These are phyloP conservation scores for Gephyroberyx darwinii DNA, from an alignment of 2,797 vertebrate genomes.

Conservation along the genomic window DNA sequence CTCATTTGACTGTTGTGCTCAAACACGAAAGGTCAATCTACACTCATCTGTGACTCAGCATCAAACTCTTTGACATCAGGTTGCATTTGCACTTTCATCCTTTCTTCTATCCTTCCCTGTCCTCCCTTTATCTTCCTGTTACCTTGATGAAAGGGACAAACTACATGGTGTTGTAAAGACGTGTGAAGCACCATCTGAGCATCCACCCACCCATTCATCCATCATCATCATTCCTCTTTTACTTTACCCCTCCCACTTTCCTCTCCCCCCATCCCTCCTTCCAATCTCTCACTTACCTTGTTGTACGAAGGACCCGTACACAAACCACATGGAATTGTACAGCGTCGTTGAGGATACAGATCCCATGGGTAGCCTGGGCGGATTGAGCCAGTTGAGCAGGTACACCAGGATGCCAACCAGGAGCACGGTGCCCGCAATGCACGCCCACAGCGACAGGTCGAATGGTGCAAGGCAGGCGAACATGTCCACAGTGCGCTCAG, in stretches of 20 bases:
- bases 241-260: not conserved
- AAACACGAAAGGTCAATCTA: constrained; percentile 57
- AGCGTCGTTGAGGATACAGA: constrained; percentile 96
- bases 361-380: constrained; percentile 96
- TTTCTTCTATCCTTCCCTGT: constrained; percentile 14
- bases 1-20: constrained; percentile 50
- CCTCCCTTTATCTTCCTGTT: constrained; percentile 10
- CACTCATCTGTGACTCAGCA: constrained; percentile 40
- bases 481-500: constrained; percentile 97
- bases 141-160: constrained; percentile 9
- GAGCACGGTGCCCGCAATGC: constrained; percentile 95
- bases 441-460: constrained; percentile 97
- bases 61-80: constrained; percentile 34
- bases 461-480: constrained; percentile 98
- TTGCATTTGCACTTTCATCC: constrained; percentile 24
- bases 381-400: constrained; percentile 97
- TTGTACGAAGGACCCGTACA: constrained; percentile 98
- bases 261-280: not conserved
- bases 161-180: not conserved
- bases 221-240: not conserved
- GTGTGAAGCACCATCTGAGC: too few species aligned
- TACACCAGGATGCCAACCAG: constrained; percentile 95
- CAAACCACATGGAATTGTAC: constrained; percentile 99
- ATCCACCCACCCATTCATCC: not conserved
- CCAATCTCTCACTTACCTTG: constrained; percentile 87